Evolutionary conservation across 2,888 invertebrate species (phyloP).

Genomic region (Eurytoma californica): DNA sequence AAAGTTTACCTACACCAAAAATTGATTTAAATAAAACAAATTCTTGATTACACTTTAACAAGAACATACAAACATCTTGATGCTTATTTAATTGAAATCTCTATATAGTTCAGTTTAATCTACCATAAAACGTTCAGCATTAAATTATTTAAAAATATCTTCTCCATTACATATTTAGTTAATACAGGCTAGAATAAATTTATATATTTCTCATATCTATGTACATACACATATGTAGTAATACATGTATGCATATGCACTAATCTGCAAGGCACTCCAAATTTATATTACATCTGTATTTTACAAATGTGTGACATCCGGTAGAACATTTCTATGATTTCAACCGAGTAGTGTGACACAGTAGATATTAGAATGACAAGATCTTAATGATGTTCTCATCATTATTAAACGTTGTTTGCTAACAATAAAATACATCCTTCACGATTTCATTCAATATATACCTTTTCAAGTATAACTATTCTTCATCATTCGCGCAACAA

Average conservation of each 20-base stretch:
- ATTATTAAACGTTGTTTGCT: conserved; percentile 37
- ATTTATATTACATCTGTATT: conserved; percentile 73
- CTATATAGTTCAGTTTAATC: conserved; percentile 50
- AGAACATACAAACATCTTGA: conserved; percentile 51
- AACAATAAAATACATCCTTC: conserved; percentile 43
- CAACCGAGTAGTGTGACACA: conserved; percentile 50
- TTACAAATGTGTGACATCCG: conserved; percentile 66
- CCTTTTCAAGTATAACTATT: conserved; percentile 27
- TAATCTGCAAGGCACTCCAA: conserved; percentile 75
- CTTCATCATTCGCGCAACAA: conserved; percentile 44
- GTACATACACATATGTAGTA: conserved; percentile 47
- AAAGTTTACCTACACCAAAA: conserved; percentile 54
- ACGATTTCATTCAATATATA: conserved; percentile 30
- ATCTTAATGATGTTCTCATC: conserved; percentile 43
- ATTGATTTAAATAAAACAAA: conserved; percentile 37
- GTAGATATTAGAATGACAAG: conserved; percentile 52
- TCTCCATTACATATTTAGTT: conserved; percentile 61
- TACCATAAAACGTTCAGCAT: conserved; percentile 57
- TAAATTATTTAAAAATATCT: conserved; percentile 63
- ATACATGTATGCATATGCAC: conserved; percentile 63
- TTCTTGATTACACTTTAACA: conserved; percentile 41
- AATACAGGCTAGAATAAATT: conserved; percentile 61
- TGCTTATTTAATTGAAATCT: conserved; percentile 45
- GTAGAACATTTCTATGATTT: conserved; percentile 56
- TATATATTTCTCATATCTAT: conserved; percentile 58